A percentile compares a stretch with the other conserved stretches of the same genome.
Evolutionary conservation across 2,888 invertebrate species (phyloP).

Genomic region (Nomada goodeniana): DNA sequence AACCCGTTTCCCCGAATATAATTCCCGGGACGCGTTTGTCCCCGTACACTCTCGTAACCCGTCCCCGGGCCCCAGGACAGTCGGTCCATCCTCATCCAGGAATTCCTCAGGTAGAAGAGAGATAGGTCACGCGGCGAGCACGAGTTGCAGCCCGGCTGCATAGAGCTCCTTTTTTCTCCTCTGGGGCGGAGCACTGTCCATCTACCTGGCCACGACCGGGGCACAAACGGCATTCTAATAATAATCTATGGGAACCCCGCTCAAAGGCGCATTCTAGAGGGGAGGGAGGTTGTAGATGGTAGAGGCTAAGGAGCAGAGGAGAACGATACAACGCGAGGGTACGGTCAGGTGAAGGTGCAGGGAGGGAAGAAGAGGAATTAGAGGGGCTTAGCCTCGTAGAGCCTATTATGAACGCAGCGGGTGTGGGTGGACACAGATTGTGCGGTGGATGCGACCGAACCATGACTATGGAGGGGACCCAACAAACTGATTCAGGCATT

Average conservation of each 20-base stretch:
- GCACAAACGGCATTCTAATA: constrained; percentile 82
- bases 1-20: constrained; percentile 67
- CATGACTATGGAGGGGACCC: constrained; percentile 35
- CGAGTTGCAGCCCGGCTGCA: constrained; percentile 69
- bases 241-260: constrained; percentile 82
- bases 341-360: constrained; percentile 36
- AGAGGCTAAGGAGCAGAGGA: constrained; percentile 32
- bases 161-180: constrained; percentile 52
- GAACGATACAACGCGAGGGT: constrained; percentile 17
- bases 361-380: constrained; percentile 77
- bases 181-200: constrained; percentile 80
- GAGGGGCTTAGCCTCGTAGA: constrained; percentile 77
- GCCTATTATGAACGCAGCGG: constrained; percentile 81
- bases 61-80: constrained; percentile 24
- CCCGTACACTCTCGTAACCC: constrained; percentile 35
- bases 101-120: constrained; percentile 64
- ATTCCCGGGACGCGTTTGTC: constrained; percentile 43
- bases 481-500: constrained; percentile 70
- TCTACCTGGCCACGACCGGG: constrained; percentile 78
- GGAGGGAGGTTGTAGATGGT: constrained; percentile 28
- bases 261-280: constrained; percentile 68
- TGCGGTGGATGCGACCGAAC: constrained; percentile 54
- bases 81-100: constrained; percentile 64
- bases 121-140: constrained; percentile 59
- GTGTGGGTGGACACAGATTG: constrained; percentile 74